phyloP scores from a whole-genome alignment of 1,140 invertebrate genomes.

The Drosophila equinoxialis region DNA sequence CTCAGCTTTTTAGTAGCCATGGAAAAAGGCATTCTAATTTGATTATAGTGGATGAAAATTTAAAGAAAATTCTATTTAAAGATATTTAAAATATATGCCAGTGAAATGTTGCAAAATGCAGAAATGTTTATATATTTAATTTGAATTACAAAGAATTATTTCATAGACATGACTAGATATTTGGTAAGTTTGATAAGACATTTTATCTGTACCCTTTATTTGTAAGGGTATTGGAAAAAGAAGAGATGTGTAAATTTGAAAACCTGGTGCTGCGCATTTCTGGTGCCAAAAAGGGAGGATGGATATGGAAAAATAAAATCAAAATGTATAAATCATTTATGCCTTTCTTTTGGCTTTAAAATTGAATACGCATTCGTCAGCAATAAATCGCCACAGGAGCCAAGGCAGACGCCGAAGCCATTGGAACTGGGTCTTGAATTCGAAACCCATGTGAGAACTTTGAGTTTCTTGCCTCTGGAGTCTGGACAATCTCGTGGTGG shows the following conservation, averaged over 20 bases:
- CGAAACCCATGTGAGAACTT: slow-evolving; percentile 20
- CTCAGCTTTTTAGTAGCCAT: no score
- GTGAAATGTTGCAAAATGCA: no score
- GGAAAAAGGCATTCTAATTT: no score
- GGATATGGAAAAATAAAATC: slow-evolving; percentile 67
- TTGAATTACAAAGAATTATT: no score
- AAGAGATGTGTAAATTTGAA: slow-evolving; percentile 31
- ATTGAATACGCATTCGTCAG: slow-evolving; percentile 80
- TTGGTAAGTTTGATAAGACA: no score
- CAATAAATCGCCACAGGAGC: slow-evolving; percentile 64
- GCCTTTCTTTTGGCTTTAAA: slow-evolving; percentile 56
- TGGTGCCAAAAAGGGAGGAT: slow-evolving; percentile 6
- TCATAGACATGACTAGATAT: no score
- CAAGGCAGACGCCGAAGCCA: slow-evolving; percentile 23
- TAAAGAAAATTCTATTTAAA: no score
- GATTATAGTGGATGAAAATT: no score
- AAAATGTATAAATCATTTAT: slow-evolving; percentile 79
- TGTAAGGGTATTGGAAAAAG: not conserved
- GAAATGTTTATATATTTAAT: no score
- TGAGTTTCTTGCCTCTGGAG: slow-evolving; percentile 8
- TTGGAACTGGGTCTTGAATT: slow-evolving; percentile 21
- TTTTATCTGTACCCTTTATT: not conserved
- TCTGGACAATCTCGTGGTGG: slow-evolving; percentile 43
- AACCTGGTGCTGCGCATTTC: not conserved
- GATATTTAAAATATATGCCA: no score